phyloP scores from a whole-genome alignment of 2,113 vertebrate genomes.

The Fregata magnificens region DNA sequence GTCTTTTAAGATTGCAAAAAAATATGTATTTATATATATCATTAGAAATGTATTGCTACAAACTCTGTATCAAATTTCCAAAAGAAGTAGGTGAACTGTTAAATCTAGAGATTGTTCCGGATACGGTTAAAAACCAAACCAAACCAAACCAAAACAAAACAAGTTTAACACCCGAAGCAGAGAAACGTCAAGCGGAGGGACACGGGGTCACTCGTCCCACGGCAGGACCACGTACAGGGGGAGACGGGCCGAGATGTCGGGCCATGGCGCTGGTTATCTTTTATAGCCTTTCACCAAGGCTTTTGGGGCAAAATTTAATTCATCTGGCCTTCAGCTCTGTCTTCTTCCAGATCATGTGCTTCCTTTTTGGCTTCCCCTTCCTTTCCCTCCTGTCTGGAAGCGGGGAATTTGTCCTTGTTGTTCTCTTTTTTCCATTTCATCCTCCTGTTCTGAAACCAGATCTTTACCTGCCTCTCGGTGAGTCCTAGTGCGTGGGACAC shows the following conservation, averaged over 20 bases:
- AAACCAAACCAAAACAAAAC: neutral
- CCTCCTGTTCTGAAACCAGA: constrained; percentile 87
- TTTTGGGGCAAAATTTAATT: constrained; percentile 63
- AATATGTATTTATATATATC: neutral
- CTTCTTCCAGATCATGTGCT: constrained; percentile 71
- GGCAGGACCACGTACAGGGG: neutral
- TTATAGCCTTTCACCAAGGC: constrained; percentile 25
- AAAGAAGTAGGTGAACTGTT: constrained; percentile 5
- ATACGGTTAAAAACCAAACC: neutral
- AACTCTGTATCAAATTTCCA: constrained; percentile 66
- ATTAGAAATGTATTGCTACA: constrained; percentile 65
- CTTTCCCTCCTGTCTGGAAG: constrained; percentile 78
- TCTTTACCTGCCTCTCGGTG: constrained; percentile 85
- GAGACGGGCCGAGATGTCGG: neutral
- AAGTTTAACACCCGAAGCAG: constrained; percentile 29
- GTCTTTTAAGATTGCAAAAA: constrained; percentile 32
- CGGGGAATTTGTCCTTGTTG: constrained; percentile 86
- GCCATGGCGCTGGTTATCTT: constrained; percentile 9
- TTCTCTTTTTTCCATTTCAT: constrained; percentile 91
- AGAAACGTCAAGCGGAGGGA: constrained; percentile 44
- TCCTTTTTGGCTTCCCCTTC: constrained; percentile 77
- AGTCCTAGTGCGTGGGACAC: constrained; percentile 86
- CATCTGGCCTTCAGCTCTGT: constrained; percentile 58
- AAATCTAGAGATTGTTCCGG: neutral
- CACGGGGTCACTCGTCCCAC: constrained; percentile 49